Base-by-base conservation (phyloP, 92 coral and sea anemone species). In the Phenganax marumi region DNA sequence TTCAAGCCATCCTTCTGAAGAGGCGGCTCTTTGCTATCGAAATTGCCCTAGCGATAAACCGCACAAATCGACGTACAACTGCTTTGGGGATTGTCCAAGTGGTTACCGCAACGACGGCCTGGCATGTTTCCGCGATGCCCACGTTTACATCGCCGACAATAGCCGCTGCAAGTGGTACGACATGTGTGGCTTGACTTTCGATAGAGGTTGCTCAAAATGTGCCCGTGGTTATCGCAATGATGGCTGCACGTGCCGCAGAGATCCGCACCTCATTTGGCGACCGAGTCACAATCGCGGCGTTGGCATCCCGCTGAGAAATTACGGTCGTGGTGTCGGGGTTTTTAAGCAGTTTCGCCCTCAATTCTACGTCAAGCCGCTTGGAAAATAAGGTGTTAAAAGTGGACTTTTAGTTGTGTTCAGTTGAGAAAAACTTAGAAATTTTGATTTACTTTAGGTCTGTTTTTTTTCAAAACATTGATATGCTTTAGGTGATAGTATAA, bases 191-290 rank as follows among this genome's bases (percentile, higher is more conserved):
- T 72, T 78, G n/a, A 78, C 73, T 1, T 62, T 78, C 73, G 61
- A 71, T 18, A 54, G 83, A 9, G 83, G 83, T 8, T 78, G 83
- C 53, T 78, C 83, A 11, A 78, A 60, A 12, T 78, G 83, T 63
- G 72, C 83, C 73, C 61, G 72, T 57, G 83, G 73, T 14, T 78
- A 78, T 24, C 47, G n/a, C 26, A 78, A 78, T 21, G 83, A 78
- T 66, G 83, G 83, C 0, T 78, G 83, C 48, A 62, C 54, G 2
- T 78, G 83, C 24, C 50, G 83, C 6, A 47, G 58, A 16, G 33
- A 62, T 49, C 62, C 83, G 14, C 83, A 78, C 61, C 5, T 78
- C 25, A 62, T 49, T 52, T 54, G 22, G 61, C 83, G 83, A 14
- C 83, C 83, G 60, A 54, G 73, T 78, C 50, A 46, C 50, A 6